Evolutionary conservation across 2,888 invertebrate genomes (phyloP).

Genomic region (Apamea crenata): DNA sequence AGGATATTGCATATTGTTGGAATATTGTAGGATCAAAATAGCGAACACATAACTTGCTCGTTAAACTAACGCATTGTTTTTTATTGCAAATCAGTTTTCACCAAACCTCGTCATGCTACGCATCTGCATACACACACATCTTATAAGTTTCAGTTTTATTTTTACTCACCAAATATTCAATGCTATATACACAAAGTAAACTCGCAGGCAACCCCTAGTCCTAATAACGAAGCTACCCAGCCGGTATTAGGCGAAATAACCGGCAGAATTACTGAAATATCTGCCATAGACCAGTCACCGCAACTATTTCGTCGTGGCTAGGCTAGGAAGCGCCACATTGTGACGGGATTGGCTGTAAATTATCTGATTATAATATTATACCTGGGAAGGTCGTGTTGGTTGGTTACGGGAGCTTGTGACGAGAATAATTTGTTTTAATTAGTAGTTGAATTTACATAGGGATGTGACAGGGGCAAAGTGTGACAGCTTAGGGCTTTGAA

Average conservation of each 20-base stretch:
- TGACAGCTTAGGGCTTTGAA: neutral
- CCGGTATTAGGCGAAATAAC: slow-evolving; percentile 45
- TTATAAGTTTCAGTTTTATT: neutral
- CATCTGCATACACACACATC: neutral
- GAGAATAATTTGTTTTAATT: slow-evolving; percentile 38
- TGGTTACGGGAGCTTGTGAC: neutral
- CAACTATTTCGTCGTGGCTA: slow-evolving; percentile 54
- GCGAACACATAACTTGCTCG: neutral
- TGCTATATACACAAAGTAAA: neutral
- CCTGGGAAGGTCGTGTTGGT: slow-evolving; percentile 22
- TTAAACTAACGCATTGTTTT: neutral
- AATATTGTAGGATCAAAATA: neutral
- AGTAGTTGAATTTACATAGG: neutral
- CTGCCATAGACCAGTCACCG: slow-evolving; percentile 35
- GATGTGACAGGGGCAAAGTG: neutral
- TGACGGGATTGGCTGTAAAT: slow-evolving; percentile 22
- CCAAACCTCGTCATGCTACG: neutral
- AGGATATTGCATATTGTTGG: neutral
- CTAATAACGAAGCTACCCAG: slow-evolving; percentile 31
- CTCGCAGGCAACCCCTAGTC: neutral
- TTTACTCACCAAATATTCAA: neutral
- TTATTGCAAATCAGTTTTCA: neutral
- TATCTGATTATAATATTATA: slow-evolving; percentile 45
- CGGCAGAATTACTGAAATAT: slow-evolving; percentile 55
- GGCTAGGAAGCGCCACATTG: slow-evolving; percentile 19